phyloP scores from a whole-genome alignment of 1,140 invertebrate species.

The Choristoneura fumiferana region DNA sequence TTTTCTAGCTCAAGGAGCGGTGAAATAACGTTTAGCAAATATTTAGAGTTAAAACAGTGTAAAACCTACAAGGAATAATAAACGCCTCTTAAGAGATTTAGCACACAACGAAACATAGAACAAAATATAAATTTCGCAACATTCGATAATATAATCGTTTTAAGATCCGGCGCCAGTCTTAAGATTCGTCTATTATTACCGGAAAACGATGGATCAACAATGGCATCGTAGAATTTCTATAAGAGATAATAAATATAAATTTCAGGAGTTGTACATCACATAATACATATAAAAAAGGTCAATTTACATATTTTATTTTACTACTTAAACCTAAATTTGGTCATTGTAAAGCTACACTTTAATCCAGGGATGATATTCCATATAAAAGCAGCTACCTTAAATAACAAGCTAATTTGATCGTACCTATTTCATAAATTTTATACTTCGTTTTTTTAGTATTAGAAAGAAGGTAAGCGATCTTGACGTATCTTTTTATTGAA shows the following conservation, averaged over 20 bases:
- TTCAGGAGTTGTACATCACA: not conserved
- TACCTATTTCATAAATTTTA: not conserved
- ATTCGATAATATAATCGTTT: constrained; percentile 14
- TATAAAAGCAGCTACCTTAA: constrained; percentile 11
- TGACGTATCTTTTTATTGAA: no score
- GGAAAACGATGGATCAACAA: constrained; percentile 12
- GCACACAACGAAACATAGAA: constrained; percentile 27
- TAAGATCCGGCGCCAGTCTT: constrained; percentile 47
- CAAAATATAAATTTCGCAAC: constrained; percentile 32
- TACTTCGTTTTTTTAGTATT: no score
- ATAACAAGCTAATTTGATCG: not conserved
- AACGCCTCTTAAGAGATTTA: constrained; percentile 66
- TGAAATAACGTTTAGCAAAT: constrained; percentile 21
- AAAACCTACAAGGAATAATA: constrained; percentile 44
- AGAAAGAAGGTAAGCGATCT: no score
- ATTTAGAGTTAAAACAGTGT: constrained; percentile 14
- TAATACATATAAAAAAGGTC: constrained; percentile 19
- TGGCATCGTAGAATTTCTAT: constrained; percentile 26
- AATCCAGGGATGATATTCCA: not conserved
- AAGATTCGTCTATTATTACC: constrained; percentile 67
- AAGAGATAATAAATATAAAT: constrained; percentile 2
- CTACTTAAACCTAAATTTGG: constrained; percentile 47
- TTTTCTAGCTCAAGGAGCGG: constrained; percentile 14
- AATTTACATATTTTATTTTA: constrained; percentile 32
- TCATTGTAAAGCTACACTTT: constrained; percentile 52